A percentile compares a stretch with the other conserved stretches of the same genome.
phyloP scores from a whole-genome alignment of 2,888 invertebrate species.

The Thumatha senex region DNA sequence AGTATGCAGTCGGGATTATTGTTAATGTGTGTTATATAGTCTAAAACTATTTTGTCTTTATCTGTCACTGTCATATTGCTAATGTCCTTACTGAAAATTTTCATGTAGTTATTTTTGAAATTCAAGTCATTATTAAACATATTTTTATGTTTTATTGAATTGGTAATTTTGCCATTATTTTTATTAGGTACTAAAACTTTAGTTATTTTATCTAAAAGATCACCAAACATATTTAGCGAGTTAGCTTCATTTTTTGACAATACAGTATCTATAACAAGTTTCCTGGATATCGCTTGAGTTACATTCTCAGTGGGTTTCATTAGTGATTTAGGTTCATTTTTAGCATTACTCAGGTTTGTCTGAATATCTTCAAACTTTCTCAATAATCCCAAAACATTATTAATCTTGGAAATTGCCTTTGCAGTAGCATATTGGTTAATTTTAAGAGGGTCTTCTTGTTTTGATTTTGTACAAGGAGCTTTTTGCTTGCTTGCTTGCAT shows the following conservation, averaged over 20 bases:
- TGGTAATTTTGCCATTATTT: conserved; percentile 44
- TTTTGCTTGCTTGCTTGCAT: not conserved
- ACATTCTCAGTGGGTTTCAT: not conserved
- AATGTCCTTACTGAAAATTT: conserved; percentile 48
- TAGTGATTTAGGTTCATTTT: conserved; percentile 22
- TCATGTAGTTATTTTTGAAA: conserved; percentile 45
- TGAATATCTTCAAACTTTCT: conserved; percentile 61
- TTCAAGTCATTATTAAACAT: conserved; percentile 38
- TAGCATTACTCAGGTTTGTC: conserved; percentile 43
- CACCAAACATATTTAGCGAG: conserved; percentile 58
- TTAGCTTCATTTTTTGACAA: conserved; percentile 41
- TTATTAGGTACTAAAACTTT: conserved; percentile 60
- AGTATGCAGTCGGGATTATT: conserved; percentile 56
- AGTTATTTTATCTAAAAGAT: conserved; percentile 62
- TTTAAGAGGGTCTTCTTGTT: conserved; percentile 9
- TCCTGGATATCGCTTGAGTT: not conserved
- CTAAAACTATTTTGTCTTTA: conserved; percentile 67
- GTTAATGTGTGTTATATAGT: conserved; percentile 63
- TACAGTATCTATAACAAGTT: not conserved
- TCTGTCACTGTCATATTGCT: conserved; percentile 47
- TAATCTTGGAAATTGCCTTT: conserved; percentile 57
- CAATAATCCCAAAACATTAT: conserved; percentile 57
- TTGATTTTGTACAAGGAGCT: conserved; percentile 13
- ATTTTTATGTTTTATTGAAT: conserved; percentile 45
- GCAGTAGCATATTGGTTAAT: conserved; percentile 19